Evolutionary conservation across 2,113 vertebrate genomes (phyloP).

Genomic region (Tachysurus vachellii): DNA sequence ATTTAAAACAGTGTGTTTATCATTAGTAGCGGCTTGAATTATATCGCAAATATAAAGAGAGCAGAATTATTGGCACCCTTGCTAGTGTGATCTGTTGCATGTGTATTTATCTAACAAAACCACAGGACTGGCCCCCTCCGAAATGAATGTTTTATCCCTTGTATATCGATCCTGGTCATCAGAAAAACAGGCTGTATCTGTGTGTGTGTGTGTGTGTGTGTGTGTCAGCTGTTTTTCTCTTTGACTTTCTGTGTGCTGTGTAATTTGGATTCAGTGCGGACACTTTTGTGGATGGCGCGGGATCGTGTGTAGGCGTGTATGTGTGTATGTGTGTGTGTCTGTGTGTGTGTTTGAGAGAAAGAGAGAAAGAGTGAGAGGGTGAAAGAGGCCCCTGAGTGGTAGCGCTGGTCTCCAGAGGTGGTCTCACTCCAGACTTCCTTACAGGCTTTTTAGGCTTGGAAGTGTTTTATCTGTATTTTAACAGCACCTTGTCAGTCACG

Average conservation of each 20-base stretch:
- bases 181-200: not conserved
- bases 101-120: not conserved
- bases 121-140: not conserved
- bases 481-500: slow-evolving; percentile 1
- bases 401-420: slow-evolving; percentile 64
- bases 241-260: slow-evolving; percentile 45
- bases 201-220: not conserved
- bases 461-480: slow-evolving; percentile 38
- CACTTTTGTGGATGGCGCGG: slow-evolving; percentile 61
- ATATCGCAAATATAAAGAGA: not conserved
- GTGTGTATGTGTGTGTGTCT: not conserved
- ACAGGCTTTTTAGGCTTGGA: slow-evolving; percentile 18
- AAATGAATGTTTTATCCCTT: not conserved
- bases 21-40: not conserved
- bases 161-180: not conserved
- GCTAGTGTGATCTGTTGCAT: not conserved
- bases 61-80: not conserved
- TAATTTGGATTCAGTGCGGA: slow-evolving; percentile 57
- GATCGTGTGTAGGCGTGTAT: slow-evolving; percentile 29
- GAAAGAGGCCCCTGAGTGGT: slow-evolving; percentile 45
- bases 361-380: not conserved
- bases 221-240: slow-evolving; percentile 54
- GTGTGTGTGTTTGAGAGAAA: no score
- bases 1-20: not conserved
- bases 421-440: slow-evolving; percentile 56